Evolutionary conservation across 2,888 invertebrate genomes (phyloP), one percentile per base, ranked within the genome.

Genomic region (Cyaniris semiargus): DNA sequence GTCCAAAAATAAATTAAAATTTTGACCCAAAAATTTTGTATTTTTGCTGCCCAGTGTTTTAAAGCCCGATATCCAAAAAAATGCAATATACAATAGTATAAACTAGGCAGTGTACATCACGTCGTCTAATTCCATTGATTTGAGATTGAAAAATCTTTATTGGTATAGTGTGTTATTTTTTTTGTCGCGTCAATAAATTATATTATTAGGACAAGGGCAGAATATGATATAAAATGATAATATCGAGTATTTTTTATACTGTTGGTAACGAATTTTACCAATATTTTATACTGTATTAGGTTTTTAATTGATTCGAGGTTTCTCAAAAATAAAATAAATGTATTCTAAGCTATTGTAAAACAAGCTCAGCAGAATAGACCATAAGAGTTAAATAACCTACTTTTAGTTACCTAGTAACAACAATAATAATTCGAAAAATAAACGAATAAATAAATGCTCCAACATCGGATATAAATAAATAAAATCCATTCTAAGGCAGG

Each of bases 141-240:
- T n/a, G n/a, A n/a, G n/a, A n/a, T n/a, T n/a, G n/a, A n/a, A n/a
- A n/a, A 58, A 58, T 21, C 10, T 10, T n/a, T 10, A 8, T 58
- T n/a, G 58, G 7, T 58, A 58, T 7, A 7, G n/a, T 21, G 18
- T 21, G 21, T 58, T 58, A n/a, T 60, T 60, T 21, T 60, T 21
- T 60, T 60, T 60, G 60, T 60, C 21, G 3, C 60, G 10, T 10
- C 21, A 66, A 27, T 31, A 18, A 6, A 66, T 66, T 18, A n/a
- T n/a, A n/a, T n/a, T n/a, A n/a, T n/a, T n/a, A 66, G 66, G 66
- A 66, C 23, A 27, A 66, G 66, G 27, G 66, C 66, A 66, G 66
- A 18, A 15, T 60, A 13, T 23, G 8, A 60, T 23, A 60, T 23
- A 58, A 58, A 58, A 21, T 23, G 8, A 60, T 21, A 60, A n/a